Evolutionary conservation across 2,113 vertebrate species (phyloP).

Genomic region (Trogon surrucura): DNA sequence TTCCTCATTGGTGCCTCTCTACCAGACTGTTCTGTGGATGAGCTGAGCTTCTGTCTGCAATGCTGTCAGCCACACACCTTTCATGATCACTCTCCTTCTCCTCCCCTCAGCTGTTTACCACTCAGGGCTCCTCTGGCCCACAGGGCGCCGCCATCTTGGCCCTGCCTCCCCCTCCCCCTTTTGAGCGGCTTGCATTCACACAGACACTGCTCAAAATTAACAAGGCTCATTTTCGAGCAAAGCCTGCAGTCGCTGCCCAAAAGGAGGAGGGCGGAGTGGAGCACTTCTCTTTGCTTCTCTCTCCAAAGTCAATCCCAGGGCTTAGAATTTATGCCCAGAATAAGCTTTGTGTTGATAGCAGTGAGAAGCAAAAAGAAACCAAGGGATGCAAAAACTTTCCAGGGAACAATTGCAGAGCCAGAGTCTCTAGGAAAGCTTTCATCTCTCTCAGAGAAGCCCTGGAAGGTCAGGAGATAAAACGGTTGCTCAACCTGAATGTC

Average conservation of each 20-base stretch:
- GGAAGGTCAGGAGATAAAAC: background rate
- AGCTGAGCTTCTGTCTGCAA: constrained; percentile 61
- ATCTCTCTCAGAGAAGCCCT: background rate
- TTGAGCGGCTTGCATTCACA: background rate
- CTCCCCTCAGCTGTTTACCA: too few relatives aligned
- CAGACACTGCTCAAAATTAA: background rate
- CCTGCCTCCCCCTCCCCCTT: too few relatives aligned
- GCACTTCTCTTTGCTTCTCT: background rate
- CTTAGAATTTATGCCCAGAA: background rate
- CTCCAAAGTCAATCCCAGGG: background rate
- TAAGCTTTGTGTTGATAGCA: background rate
- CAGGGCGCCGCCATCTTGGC: too few relatives aligned
- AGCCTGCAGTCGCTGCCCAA: background rate
- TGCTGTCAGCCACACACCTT: constrained; percentile 64
- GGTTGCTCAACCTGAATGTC: background rate
- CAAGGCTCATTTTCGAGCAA: background rate
- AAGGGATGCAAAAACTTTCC: background rate
- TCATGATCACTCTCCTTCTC: constrained; percentile 82
- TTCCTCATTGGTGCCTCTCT: too few relatives aligned
- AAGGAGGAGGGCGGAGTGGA: fast-evolving
- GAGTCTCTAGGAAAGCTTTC: background rate
- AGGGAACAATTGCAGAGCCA: background rate
- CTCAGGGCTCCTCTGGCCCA: too few relatives aligned
- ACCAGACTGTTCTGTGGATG: constrained; percentile 67
- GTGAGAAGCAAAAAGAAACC: background rate